Base-by-base conservation (phyloP, 2,888 invertebrate species). In the Leptarthrus brevirostris region DNA sequence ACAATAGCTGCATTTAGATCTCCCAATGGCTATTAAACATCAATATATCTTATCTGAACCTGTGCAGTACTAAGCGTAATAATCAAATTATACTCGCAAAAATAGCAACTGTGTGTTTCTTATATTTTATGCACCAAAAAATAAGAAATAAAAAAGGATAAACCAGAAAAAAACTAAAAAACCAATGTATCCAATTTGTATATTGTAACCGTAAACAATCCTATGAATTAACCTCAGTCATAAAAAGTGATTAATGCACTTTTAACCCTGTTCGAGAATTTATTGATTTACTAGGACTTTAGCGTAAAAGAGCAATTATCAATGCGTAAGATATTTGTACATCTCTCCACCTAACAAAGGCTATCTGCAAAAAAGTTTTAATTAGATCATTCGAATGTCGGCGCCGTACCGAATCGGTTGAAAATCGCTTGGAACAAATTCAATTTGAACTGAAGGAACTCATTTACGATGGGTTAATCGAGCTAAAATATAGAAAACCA, bases 361-460 rank as follows among this genome's bases (percentile, higher is more conserved):
- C 16, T 24, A 18, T 22, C n/a, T 18, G 12, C 30, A 10, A 69
- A 69, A 52, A 69, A 34, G 34, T 69, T 69, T 69, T 69, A 69
- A 69, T 69, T 69, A 69, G 69, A 69, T 36, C 69, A 52, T 49
- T 69, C 49, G 69, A 26, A 36, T 8, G 53, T 24, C 53, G 71
- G 53, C 71, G 71, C 54, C 71, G 54, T 71, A 16, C 36, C 71
- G 54, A 71, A 71, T 71, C 36, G 36, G 36, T 71, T 71, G 54
- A 71, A 71, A 54, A 71, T 71, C 71, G 40, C 24, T 71, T 24
- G 71, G 71, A 71, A 71, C 71, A 53, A 71, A 71, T 71, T 71
- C 71, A 71, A 71, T 71, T 71, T 71, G 40, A 22, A n/a, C 26
- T 36, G 36, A 71, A 40, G 1, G 26, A 52, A 34, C 20, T 30